These are phyloP conservation scores for Ormyrus pomaceus DNA, from an alignment of 2,888 invertebrate genomes.

Conservation along the genomic window DNA sequence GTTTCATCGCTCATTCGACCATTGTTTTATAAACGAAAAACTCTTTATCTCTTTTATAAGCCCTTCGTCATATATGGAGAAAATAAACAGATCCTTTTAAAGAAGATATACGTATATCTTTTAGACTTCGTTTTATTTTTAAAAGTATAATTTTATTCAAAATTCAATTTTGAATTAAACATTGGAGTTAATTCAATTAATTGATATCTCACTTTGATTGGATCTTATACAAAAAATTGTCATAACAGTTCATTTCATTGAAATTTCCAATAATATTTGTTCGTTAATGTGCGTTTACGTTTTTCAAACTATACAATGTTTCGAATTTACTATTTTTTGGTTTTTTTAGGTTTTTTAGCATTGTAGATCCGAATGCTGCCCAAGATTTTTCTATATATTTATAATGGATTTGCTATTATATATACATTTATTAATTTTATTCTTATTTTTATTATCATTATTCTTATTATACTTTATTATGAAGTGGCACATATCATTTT, in stretches of 20 bases:
- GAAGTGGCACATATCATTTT: slow-evolving; percentile 44
- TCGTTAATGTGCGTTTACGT: slow-evolving; percentile 22
- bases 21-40: slow-evolving; percentile 27
- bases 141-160: too few relatives aligned
- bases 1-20: slow-evolving; percentile 34
- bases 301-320: not conserved
- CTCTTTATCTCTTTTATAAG: slow-evolving; percentile 25
- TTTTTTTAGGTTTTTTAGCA: slow-evolving; percentile 40
- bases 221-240: too few relatives aligned
- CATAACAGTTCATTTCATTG: not conserved
- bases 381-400: slow-evolving; percentile 32
- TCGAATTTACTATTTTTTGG: not conserved
- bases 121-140: too few relatives aligned
- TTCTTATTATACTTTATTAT: slow-evolving; percentile 26
- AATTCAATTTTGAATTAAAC: too few relatives aligned
- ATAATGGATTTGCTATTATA: slow-evolving; percentile 34
- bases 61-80: not conserved
- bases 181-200: too few relatives aligned
- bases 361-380: slow-evolving; percentile 45
- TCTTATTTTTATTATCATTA: slow-evolving; percentile 11
- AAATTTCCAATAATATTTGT: slow-evolving; percentile 23
- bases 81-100: too few relatives aligned
- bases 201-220: too few relatives aligned
- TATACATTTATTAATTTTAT: slow-evolving; percentile 19
- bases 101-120: slow-evolving; percentile 9